Conservation (phyloP, 1,140 invertebrate species). For the Magallana gigas region DNA sequence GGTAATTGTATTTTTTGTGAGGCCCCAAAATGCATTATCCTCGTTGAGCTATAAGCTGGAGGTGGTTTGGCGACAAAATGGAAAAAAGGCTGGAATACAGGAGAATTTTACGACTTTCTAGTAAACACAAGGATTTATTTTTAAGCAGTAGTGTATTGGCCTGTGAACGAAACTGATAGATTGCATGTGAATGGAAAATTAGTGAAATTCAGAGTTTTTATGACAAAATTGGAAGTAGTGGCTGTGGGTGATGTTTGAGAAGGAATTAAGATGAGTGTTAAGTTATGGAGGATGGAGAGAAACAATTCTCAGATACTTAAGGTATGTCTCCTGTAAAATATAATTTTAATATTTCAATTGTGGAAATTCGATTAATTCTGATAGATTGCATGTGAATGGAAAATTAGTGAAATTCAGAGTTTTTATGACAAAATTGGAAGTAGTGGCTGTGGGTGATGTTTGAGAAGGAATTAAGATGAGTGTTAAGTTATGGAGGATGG, state of each 20-base stretch:
- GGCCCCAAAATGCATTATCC: conserved; percentile 23
- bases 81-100: background rate
- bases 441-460: background rate
- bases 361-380: no score
- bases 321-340: conserved; percentile 2
- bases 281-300: conserved; percentile 46
- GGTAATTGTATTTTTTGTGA: conserved; percentile 14
- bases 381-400: no score
- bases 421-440: background rate
- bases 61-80: background rate
- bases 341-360: no score
- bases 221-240: no score
- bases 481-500: conserved; percentile 46
- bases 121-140: no score
- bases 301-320: conserved; percentile 49
- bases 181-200: no score
- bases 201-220: background rate
- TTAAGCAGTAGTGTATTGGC: no score
- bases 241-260: background rate
- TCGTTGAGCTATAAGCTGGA: background rate
- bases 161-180: no score
- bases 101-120: no score
- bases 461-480: conserved; percentile 36
- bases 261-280: conserved; percentile 44
- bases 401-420: background rate